Conservation (phyloP, 2,888 invertebrate genomes). For the Carabus problematicus region DNA sequence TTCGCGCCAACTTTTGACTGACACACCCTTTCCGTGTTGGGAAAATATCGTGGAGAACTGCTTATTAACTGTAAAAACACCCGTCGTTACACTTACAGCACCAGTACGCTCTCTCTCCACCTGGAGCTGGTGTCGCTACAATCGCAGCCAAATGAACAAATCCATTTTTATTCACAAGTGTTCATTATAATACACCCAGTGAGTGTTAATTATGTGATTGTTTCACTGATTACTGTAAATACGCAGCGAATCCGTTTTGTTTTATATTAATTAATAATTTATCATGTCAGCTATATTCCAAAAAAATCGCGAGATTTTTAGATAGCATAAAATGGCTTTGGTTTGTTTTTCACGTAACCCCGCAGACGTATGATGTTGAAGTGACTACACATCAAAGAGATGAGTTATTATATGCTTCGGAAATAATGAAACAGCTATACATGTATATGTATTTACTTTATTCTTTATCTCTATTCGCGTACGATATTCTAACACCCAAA, state of each 20-base stretch:
- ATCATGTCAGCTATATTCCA: background rate
- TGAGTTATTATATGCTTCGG: too few relatives aligned
- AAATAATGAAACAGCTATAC: too few relatives aligned
- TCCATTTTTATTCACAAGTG: background rate
- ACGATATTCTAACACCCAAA: too few relatives aligned
- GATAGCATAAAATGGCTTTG: too few relatives aligned
- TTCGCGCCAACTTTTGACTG: conserved; percentile 34
- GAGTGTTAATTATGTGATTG: conserved; percentile 23
- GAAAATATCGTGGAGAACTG: conserved; percentile 39
- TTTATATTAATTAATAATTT: conserved; percentile 10
- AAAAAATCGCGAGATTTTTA: too few relatives aligned
- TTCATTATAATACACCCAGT: conserved; percentile 10
- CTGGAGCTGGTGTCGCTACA: background rate
- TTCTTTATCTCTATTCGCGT: too few relatives aligned
- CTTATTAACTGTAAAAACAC: conserved; percentile 39
- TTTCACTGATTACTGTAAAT: conserved; percentile 6
- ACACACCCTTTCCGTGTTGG: conserved; percentile 41
- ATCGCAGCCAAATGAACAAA: conserved; percentile 5
- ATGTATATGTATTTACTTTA: too few relatives aligned
- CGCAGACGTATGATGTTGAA: too few relatives aligned
- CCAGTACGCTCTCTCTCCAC: background rate
- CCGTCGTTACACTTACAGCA: conserved; percentile 11
- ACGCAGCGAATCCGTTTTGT: background rate
- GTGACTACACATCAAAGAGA: too few relatives aligned
- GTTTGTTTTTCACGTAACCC: too few relatives aligned